phyloP scores from a whole-genome alignment of 2,888 invertebrate genomes.

The Agonopterix arenella region DNA sequence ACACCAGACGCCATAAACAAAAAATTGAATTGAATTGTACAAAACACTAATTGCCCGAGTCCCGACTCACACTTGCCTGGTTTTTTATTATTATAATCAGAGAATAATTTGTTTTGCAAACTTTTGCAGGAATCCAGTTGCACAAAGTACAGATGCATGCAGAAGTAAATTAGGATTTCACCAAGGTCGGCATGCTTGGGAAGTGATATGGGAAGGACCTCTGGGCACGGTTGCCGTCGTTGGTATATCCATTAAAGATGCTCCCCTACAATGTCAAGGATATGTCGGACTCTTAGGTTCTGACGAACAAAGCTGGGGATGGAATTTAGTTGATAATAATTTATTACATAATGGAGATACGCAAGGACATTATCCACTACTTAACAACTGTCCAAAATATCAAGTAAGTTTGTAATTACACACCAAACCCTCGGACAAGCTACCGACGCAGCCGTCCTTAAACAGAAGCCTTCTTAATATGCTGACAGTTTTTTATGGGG shows the following conservation, averaged over 20 bases:
- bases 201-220: slow-evolving; percentile 99
- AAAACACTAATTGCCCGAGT: no score
- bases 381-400: slow-evolving; percentile 98
- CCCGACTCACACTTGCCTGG: no score
- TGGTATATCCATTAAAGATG: slow-evolving; percentile 96
- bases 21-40: no score
- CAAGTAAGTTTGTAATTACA: no score
- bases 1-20: no score
- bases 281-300: slow-evolving; percentile 96
- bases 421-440: no score
- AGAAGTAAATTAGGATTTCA: slow-evolving; percentile 93
- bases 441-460: no score
- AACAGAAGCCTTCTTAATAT: no score
- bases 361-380: slow-evolving; percentile 93
- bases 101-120: neutral
- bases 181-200: slow-evolving; percentile 97
- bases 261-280: slow-evolving; percentile 94
- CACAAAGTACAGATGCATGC: slow-evolving; percentile 98
- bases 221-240: slow-evolving; percentile 98
- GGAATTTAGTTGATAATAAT: slow-evolving; percentile 99
- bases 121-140: slow-evolving; percentile 92
- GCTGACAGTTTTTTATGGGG: no score
- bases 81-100: no score
- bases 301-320: slow-evolving; percentile 99
- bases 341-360: slow-evolving; percentile 97